Evolutionary conservation across 2,888 invertebrate species (phyloP), one percentile per base, ranked within the genome.

Genomic region (Oligia strigilis): DNA sequence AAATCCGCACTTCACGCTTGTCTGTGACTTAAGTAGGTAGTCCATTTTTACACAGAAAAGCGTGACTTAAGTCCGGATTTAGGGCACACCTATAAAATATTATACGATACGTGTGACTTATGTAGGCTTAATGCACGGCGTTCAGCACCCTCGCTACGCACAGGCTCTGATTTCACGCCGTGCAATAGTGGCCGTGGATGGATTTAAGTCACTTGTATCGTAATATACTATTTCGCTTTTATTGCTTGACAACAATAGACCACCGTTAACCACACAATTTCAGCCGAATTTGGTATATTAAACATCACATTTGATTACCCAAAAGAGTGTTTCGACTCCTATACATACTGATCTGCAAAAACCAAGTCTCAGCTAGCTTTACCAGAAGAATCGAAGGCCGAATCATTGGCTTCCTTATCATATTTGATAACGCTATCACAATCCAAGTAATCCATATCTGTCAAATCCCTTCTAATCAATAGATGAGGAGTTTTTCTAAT

Each of bases 401-500:
- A 91, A 64, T 82, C 83, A 23, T 78, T 84, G 6, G 84, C 90
- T 49, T 95, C 95, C 43, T 89, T 92, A 17, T 94, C 93, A 89
- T 89, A 94, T n/a, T 91, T 92, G 1, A 96, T 84, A 2, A 91
- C 82, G 77, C 91, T 93, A 3, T 94, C 93, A 60, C 94, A 94
- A 43, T 95, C 94, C 72, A 97, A 91, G 91, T 97, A 97, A 80
- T 97, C 97, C 90, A 92, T 93, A 77, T 95, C 94, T 0, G 94
- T 94, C 85, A 97, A 84, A 73, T 96, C 93, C 6, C 95, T 88
- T 71, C 94, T 95, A 0, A 97, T 93, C 88, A 91, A 89, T 81
- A 97, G 87, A 92, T 97, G 93, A 0, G 96, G 97, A 0, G 97
- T 97, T 80, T 96, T 97, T 52, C 90, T 92, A 0, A 95, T 92